Conservation (phyloP, 2,888 invertebrate species). For the Rutpela maculata region DNA sequence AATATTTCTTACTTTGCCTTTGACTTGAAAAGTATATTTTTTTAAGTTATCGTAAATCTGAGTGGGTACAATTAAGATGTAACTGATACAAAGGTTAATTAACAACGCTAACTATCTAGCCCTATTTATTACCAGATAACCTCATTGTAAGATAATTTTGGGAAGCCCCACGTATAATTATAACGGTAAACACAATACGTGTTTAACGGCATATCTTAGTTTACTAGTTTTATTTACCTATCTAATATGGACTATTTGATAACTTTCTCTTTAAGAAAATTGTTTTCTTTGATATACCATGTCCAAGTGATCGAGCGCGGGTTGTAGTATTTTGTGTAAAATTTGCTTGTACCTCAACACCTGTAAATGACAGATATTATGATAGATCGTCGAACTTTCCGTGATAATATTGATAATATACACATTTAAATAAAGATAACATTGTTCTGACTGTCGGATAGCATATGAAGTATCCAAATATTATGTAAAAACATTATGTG, state of each 20-base stretch:
- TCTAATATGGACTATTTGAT: background rate
- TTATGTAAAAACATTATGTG: too few relatives aligned
- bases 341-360: too few relatives aligned
- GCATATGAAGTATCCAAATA: too few relatives aligned
- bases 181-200: background rate
- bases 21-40: too few relatives aligned
- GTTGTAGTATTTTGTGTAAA: background rate
- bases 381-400: too few relatives aligned
- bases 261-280: background rate
- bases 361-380: too few relatives aligned
- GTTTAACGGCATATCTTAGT: background rate
- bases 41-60: too few relatives aligned
- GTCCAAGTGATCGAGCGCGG: background rate
- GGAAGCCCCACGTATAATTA: background rate
- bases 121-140: background rate
- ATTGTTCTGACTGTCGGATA: too few relatives aligned
- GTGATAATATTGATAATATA: too few relatives aligned
- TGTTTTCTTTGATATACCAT: background rate
- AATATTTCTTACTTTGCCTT: too few relatives aligned
- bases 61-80: background rate
- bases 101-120: background rate
- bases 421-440: too few relatives aligned
- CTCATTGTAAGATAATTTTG: background rate
- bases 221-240: background rate
- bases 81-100: background rate